These are phyloP conservation scores for Drosophila robusta DNA, from an alignment of 2,888 invertebrate species.

Conservation along the genomic window DNA sequence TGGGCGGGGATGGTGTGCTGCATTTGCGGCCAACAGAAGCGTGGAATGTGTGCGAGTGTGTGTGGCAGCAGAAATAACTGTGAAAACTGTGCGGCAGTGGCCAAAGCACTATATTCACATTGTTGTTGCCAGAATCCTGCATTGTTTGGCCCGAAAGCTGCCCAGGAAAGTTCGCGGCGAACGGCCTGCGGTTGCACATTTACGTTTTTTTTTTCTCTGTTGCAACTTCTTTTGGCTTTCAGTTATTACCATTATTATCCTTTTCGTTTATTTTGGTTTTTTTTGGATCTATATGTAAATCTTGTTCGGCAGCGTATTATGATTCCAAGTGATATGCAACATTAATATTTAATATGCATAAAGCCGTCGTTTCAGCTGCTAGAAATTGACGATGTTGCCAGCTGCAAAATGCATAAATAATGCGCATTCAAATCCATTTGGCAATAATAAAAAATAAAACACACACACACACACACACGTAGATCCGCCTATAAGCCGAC, in stretches of 20 bases:
- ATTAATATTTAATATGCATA: conserved; percentile 75
- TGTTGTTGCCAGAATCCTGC: conserved; percentile 57
- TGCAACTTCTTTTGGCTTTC: conserved; percentile 40
- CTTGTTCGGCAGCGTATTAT: conserved; percentile 12
- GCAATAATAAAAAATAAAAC: conserved; percentile 39
- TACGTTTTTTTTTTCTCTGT: conserved; percentile 20
- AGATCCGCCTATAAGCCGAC: conserved; percentile 28
- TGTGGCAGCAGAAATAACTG: conserved; percentile 8
- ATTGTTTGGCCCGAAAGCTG: conserved; percentile 43
- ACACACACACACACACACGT: background rate
- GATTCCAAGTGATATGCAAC: conserved; percentile 62
- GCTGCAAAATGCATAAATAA: conserved; percentile 54
- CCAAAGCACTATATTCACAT: conserved; percentile 8
- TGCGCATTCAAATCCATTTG: conserved; percentile 50
- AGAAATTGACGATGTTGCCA: conserved; percentile 50
- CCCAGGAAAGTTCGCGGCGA: conserved; percentile 15
- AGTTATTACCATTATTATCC: conserved; percentile 34
- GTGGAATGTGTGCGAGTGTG: conserved; percentile 12
- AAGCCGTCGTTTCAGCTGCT: conserved; percentile 39
- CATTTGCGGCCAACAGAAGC: conserved; percentile 57
- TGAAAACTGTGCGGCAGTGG: conserved; percentile 31
- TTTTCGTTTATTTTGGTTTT: conserved; percentile 18
- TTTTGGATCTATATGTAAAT: conserved; percentile 1
- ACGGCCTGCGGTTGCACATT: conserved; percentile 29
- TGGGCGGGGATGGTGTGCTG: conserved; percentile 11